Evolutionary conservation across 2,888 invertebrate species (phyloP).

Genomic region (Carterocephalus palaemon): DNA sequence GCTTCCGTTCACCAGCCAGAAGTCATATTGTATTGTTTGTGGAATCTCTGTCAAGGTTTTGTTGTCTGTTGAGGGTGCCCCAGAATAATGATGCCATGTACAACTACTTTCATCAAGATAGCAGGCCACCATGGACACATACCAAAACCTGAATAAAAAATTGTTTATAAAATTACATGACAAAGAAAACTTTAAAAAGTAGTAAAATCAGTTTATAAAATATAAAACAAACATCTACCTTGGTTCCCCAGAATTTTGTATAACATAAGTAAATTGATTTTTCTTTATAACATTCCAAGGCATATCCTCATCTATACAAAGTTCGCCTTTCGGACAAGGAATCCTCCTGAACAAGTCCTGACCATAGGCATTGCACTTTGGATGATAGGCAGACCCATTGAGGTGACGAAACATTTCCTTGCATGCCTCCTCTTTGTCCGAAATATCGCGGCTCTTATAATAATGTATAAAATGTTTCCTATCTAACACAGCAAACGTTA

Average conservation of each 20-base stretch:
- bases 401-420: constrained; percentile 91
- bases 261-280: constrained; percentile 96
- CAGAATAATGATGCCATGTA: constrained; percentile 87
- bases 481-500: constrained; percentile 94
- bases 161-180: neutral
- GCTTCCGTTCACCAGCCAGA: constrained; percentile 97
- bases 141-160: constrained; percentile 89
- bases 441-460: constrained; percentile 85
- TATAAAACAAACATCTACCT: no score
- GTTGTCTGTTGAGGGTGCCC: constrained; percentile 55
- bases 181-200: neutral
- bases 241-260: constrained; percentile 93
- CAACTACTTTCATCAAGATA: constrained; percentile 89
- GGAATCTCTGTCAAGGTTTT: constrained; percentile 57
- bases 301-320: constrained; percentile 93
- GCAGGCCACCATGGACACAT: constrained; percentile 95
- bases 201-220: neutral
- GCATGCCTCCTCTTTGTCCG: constrained; percentile 86
- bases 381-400: constrained; percentile 90
- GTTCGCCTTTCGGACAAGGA: constrained; percentile 86
- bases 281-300: constrained; percentile 90
- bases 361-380: constrained; percentile 87
- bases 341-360: constrained; percentile 88
- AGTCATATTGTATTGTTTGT: constrained; percentile 84
- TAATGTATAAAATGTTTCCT: constrained; percentile 92